Conservation (phyloP, 2,888 invertebrate species). For the Megalurothrips usitatus region DNA sequence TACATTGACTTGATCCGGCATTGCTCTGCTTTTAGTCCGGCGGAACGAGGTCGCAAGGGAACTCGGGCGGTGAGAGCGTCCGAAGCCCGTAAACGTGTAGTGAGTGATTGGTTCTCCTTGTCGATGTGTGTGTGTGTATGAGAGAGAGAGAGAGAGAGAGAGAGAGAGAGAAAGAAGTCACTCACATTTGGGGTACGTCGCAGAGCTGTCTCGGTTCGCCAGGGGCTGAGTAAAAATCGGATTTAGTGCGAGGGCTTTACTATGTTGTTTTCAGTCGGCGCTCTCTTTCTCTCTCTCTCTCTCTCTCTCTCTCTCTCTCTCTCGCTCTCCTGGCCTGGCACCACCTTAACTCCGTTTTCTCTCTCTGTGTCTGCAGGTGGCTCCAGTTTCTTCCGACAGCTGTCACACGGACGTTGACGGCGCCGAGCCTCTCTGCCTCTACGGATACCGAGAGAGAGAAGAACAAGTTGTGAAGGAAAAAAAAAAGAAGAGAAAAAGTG, state of each 20-base stretch:
- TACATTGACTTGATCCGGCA: background rate
- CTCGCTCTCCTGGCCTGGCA: too few species aligned
- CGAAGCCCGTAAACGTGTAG: constrained; percentile 4
- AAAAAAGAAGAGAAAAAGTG: background rate
- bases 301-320: too few species aligned
- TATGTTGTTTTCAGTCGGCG: too few species aligned
- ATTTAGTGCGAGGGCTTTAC: too few species aligned
- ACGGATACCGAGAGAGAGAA: too few species aligned
- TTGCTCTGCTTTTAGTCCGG: background rate
- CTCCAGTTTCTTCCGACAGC: background rate
- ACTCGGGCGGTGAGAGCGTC: background rate
- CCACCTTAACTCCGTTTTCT: background rate
- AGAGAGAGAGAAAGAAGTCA: too few species aligned
- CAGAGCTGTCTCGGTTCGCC: too few species aligned
- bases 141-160: background rate
- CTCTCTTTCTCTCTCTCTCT: too few species aligned
- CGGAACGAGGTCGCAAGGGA: background rate
- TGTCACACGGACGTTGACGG: background rate
- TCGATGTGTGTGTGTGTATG: background rate
- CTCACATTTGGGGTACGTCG: too few species aligned
- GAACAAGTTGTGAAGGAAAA: background rate
- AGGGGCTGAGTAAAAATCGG: too few species aligned
- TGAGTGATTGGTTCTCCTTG: background rate
- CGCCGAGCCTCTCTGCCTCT: too few species aligned
- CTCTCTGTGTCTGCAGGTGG: background rate